Base-by-base conservation (phyloP, 2,888 invertebrate genomes). In the Sussaba pulchella region DNA sequence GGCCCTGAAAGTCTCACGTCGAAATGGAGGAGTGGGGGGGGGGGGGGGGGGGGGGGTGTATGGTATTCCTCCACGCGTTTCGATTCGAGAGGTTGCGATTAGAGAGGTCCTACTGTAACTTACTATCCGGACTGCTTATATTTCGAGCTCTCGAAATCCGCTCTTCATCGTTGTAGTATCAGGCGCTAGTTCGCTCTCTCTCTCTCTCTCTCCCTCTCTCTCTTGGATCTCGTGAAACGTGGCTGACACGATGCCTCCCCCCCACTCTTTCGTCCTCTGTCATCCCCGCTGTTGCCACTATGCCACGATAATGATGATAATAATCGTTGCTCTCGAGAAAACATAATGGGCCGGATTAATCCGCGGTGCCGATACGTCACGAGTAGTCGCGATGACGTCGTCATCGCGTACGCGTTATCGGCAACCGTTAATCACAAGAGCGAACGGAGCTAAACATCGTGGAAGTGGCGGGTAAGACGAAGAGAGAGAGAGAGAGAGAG, bases 331-430 rank as follows among this genome's bases (percentile, higher is more conserved):
- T 57, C 41, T 43, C 69, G 69, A 24, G 54, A 54, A 69, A 67
- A 64, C 63, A 72, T 72, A 73, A 81, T 73, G 66, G 69, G 43
- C 50, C 52, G 57, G 66, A 81, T 74, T 81, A 57, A 73, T 77
- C 77, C 77, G 64, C 61, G 67, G 52, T n/a, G n/a, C 41, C 57
- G 52, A 61, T 72, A 77, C 76, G 77, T 81, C 77, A 81, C 81
- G 77, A 81, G 73, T 69, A 77, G 81, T 77, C 72, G 72, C 57
- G 45, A 67, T 81, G 81, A 81, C 81, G 81, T 78, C n/a, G 72
- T 64, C 47, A 67, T 81, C 77, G 77, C 81, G 81, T 79, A 72
- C 77, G 73, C 59, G 64, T 74, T 81, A 77, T 81, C 73, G 81
- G 69, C 81, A 63, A 73, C 69, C 81, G 81, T 77, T 79, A 73